Percentiles rank a stretch among this genome's conserved stretches.
Evolutionary conservation across 2,113 vertebrate species (phyloP).

Genomic region (Glaucomys volans): DNA sequence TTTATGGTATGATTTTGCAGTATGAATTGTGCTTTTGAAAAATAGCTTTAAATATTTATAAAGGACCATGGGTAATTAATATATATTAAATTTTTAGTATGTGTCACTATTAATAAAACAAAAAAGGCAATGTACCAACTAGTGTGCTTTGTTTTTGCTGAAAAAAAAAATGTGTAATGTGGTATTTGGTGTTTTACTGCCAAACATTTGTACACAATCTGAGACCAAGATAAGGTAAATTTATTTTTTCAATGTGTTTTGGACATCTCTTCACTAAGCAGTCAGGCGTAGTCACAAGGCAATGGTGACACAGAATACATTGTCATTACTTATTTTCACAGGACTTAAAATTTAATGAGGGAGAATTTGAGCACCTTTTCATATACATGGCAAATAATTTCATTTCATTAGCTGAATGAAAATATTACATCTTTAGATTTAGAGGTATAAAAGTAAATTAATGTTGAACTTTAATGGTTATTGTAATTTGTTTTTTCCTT

Average conservation of each 20-base stretch:
- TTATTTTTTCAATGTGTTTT: slow-evolving; percentile 23
- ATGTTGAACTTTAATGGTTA: slow-evolving; percentile 23
- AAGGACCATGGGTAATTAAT: slow-evolving; percentile 69
- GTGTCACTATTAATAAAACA: slow-evolving; percentile 82
- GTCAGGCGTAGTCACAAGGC: neutral
- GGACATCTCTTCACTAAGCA: neutral
- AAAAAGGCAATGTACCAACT: slow-evolving; percentile 29
- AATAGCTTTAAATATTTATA: slow-evolving; percentile 82
- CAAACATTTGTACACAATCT: slow-evolving; percentile 27
- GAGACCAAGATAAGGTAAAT: neutral
- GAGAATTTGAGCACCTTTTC: slow-evolving; percentile 58
- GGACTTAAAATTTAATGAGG: slow-evolving; percentile 50
- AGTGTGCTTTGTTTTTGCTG: slow-evolving; percentile 64
- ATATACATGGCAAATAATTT: neutral
- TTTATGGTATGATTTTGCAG: slow-evolving; percentile 42
- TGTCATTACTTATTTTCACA: neutral
- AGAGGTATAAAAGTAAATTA: neutral
- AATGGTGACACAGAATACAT: neutral
- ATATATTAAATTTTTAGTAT: slow-evolving; percentile 70
- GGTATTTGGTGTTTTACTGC: slow-evolving; percentile 51
- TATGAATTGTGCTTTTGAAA: slow-evolving; percentile 71
- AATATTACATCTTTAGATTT: slow-evolving; percentile 21
- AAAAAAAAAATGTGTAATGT: slow-evolving; percentile 46
- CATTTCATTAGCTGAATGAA: slow-evolving; percentile 45
- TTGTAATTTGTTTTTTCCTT: slow-evolving; percentile 29